Percentiles rank a stretch among this genome's conserved stretches.
These are phyloP conservation scores for Pristionchus maxplancki DNA, from an alignment of 2,888 invertebrate genomes.

Conservation along the genomic window DNA sequence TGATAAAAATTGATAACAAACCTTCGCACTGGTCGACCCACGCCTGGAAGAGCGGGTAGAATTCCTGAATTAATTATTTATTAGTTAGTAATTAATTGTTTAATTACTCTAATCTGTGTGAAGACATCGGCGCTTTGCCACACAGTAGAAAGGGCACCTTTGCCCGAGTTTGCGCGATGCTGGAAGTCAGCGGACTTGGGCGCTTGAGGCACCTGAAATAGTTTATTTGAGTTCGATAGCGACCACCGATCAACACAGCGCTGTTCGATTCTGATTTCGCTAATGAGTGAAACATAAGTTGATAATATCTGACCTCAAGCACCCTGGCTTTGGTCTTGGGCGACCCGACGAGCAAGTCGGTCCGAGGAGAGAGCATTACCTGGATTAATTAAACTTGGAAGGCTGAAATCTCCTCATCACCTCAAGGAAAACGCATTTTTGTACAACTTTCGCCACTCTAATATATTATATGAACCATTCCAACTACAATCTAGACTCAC, in stretches of 20 bases:
- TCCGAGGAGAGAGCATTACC: slow-evolving; percentile 16
- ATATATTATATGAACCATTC: neutral
- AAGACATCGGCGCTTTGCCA: neutral
- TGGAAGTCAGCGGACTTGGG: neutral
- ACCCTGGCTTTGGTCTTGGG: neutral
- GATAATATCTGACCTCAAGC: neutral
- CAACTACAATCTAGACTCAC: neutral
- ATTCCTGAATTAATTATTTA: slow-evolving; percentile 1
- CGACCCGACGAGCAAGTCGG: neutral
- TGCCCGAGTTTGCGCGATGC: neutral
- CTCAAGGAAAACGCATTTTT: neutral
- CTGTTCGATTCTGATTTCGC: too few relatives aligned
- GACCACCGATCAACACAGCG: too few relatives aligned
- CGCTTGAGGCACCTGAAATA: slow-evolving; percentile 29
- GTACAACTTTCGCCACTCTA: neutral
- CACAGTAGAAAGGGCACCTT: neutral
- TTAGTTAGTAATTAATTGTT: neutral
- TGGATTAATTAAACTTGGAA: neutral
- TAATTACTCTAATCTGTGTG: neutral
- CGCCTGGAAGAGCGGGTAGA: neutral
- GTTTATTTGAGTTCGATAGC: neutral
- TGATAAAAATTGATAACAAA: neutral
- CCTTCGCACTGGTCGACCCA: slow-evolving; percentile 13
- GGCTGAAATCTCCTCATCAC: too few relatives aligned
- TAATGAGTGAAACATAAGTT: too few relatives aligned